Percentiles rank a stretch among this genome's conserved stretches.
Conservation (phyloP, 1,140 invertebrate species). For the Formica exsecta region DNA sequence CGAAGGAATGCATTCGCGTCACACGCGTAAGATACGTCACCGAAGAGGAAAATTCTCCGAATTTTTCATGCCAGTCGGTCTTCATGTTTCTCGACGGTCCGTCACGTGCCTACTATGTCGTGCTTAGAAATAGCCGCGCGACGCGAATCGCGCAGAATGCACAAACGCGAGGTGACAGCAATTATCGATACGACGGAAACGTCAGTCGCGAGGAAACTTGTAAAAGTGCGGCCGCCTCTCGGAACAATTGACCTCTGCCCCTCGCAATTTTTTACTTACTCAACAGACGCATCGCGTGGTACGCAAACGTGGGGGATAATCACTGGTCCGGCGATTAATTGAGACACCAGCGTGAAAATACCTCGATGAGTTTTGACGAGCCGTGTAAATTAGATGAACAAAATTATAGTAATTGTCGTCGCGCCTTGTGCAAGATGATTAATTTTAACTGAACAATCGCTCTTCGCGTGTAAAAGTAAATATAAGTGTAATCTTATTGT, state of each 20-base stretch:
- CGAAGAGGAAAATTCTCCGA: not conserved
- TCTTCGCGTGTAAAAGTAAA: not conserved
- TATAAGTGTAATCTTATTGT: not conserved
- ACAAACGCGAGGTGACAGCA: conserved; percentile 43
- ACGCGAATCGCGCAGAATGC: conserved; percentile 3
- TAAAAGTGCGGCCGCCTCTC: conserved; percentile 38
- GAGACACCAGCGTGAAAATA: conserved; percentile 25
- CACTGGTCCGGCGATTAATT: conserved; percentile 14
- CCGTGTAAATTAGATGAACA: conserved; percentile 39
- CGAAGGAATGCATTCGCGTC: conserved; percentile 5
- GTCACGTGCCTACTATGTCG: conserved; percentile 12
- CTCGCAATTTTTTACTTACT: conserved; percentile 13
- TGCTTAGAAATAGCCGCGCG: conserved; percentile 4
- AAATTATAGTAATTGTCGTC: conserved; percentile 51
- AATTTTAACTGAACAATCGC: conserved; percentile 14
- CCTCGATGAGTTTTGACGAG: not conserved
- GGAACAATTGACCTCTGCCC: conserved; percentile 41
- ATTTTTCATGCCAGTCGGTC: conserved; percentile 9
- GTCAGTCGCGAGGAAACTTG: conserved; percentile 43
- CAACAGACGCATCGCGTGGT: not conserved
- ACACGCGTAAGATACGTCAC: not conserved
- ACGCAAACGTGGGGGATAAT: conserved; percentile 30
- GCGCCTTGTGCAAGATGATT: not conserved
- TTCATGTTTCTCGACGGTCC: not conserved
- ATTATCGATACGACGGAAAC: conserved; percentile 57